Base-by-base conservation (phyloP, 2,888 invertebrate species). In the Drosophila meridiana region DNA sequence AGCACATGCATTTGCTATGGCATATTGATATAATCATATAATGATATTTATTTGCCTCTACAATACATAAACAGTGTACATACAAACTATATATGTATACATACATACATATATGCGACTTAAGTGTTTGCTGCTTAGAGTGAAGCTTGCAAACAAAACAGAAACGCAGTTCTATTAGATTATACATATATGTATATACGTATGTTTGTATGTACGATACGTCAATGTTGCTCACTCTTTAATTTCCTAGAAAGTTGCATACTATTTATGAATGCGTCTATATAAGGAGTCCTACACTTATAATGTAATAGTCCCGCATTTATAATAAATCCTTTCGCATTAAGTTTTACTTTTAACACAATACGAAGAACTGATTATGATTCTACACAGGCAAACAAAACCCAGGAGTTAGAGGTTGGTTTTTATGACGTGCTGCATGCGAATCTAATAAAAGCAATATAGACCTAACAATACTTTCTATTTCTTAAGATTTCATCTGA, bases 1-100 rank as follows among this genome's bases (percentile, higher is more conserved):
- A 61, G 45, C 63, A 53, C 63, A 57, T 14, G 53, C 47, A 68
- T n/a, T 50, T 42, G 43, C 55, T 40, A 45, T 40, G 67, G 11
- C 40, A 20, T 48, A 62, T 62, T 36, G 36, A 36, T 45, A 57
- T 28, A 56, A 28, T 56, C 38, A 63, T 40, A 58, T 45, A 45
- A 43, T 26, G 26, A 42, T 32, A 56, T 50, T 20, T 50, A 42
- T 36, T 32, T 65, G n/a, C n/a, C 7, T 13, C 4, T 52, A 34
- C 36, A 20, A 30, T n/a, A 30, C 32, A 32, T 11, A 52, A 4
- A 4, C 11, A 14, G 13, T 34, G 26, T 32, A 38, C 14, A 14
- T 11, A 9, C 5, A 50, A 32, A 14, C 14, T 0, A 26, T 11
- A 13, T 14, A n/a, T 42, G 38, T 38, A 42, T 42, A 42, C 20